A percentile compares a stretch with the other conserved stretches of the same genome.
Evolutionary conservation across 2,888 invertebrate species (phyloP).

Genomic region (Phytoseiulus persimilis): DNA sequence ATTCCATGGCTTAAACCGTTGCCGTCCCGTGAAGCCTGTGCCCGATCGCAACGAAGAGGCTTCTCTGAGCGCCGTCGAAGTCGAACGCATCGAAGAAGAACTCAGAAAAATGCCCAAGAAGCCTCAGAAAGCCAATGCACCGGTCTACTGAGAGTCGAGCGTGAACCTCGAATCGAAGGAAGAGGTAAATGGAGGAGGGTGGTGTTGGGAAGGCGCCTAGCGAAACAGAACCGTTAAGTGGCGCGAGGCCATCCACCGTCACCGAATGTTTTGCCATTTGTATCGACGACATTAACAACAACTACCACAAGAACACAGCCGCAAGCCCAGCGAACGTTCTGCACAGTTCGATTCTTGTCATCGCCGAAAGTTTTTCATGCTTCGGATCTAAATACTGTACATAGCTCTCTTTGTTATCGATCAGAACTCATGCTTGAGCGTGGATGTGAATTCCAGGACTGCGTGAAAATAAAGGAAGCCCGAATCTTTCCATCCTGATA

Average conservation of each 20-base stretch:
- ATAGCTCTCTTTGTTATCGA: too few species aligned
- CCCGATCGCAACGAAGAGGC: slow-evolving; percentile 9
- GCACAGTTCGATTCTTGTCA: not conserved
- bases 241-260: not conserved
- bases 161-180: not conserved
- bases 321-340: not conserved
- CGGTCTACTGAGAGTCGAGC: slow-evolving; percentile 11
- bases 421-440: too few species aligned
- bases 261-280: not conserved
- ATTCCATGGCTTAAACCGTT: slow-evolving; percentile 23
- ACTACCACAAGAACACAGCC: not conserved
- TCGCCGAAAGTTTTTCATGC: not conserved
- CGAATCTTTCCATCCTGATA: too few species aligned
- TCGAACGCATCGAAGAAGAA: slow-evolving; percentile 29
- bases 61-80: slow-evolving; percentile 24
- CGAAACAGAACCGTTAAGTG: not conserved
- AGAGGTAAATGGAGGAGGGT: not conserved
- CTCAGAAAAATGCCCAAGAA: slow-evolving; percentile 20
- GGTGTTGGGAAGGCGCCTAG: not conserved
- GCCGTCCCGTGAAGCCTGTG: not conserved
- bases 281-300: not conserved
- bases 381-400: too few species aligned
- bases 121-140: slow-evolving; percentile 1
- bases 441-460: too few species aligned
- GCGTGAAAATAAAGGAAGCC: too few species aligned